Evolutionary conservation across 2,888 invertebrate species (phyloP), one percentile per base, ranked within the genome.

Genomic region (Hirtodrosophila cameraria): DNA sequence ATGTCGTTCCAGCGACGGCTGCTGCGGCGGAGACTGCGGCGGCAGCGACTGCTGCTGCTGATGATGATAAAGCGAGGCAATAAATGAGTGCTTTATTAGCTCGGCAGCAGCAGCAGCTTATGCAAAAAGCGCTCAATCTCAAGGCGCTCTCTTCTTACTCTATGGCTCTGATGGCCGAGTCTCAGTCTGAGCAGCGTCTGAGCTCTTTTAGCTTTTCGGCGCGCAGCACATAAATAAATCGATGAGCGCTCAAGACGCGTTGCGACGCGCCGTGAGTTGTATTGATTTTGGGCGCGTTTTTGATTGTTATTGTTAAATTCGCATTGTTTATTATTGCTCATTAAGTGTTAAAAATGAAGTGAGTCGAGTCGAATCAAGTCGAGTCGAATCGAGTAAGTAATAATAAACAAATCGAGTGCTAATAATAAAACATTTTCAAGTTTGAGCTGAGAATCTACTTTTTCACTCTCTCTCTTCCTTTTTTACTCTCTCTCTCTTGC

Each of bases 21-120:
- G 43, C 48, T 27, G 28, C 28, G 20, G 36, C 43, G 27, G 45
- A 27, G 11, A 25, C 42, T 28, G 15, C 23, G 28, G 23, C 23
- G 27, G 42, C 11, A 27, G 43, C 16, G 31, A 27, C 12, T 41
- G 50, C 38, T 35, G 54, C 38, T 52, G 59, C 28, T 50, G 43
- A 33, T 58, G 63, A 48, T 65, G 69, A 61, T 58, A 59, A 53
- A 66, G 57, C 57, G 46, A 53, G 59, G 60, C 62, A 63, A 74
- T 74, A 75, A 75, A 63, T 75, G 86, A 81, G 81, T 86, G 86
- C 49, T 81, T 81, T 86, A 81, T 86, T 69, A 72, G 49, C 39
- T 48, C 46, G 55, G 50, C 43, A 20, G 25, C 35, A n/a, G n/a
- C 27, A 28, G 48, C 76, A 48, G 71, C 75, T 64, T 70, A 67